Conservation (phyloP, 2,113 vertebrate genomes). For the Oreochromis aureus region DNA sequence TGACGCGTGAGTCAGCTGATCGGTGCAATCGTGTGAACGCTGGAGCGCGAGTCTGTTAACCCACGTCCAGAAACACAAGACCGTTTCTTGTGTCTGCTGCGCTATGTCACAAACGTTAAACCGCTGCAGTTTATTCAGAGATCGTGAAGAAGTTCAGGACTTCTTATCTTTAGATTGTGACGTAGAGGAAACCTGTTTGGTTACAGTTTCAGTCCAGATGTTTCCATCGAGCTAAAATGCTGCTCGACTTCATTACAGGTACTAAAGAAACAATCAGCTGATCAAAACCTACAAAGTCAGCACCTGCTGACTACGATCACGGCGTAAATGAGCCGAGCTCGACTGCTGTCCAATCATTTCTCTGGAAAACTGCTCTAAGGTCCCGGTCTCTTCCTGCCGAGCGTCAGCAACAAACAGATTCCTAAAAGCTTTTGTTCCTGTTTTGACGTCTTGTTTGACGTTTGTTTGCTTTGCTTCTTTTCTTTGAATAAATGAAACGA, state of each 20-base stretch:
- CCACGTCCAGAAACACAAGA: fast-evolving
- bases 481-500: fast-evolving
- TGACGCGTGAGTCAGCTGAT: neutral
- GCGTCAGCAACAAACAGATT: neutral
- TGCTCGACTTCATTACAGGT: neutral
- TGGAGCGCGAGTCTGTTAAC: neutral
- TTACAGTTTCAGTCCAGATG: no score
- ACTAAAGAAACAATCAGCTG: neutral
- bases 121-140: neutral
- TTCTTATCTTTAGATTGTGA: neutral
- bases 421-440: neutral
- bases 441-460: neutral
- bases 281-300: neutral
- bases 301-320: neutral
- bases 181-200: no score
- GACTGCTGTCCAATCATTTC: neutral
- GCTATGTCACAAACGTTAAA: fast-evolving
- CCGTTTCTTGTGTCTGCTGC: fast-evolving
- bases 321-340: neutral
- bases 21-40: neutral
- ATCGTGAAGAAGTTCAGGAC: neutral
- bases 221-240: neutral
- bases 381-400: neutral
- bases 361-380: neutral
- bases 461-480: neutral